Evolutionary conservation across 2,113 vertebrate genomes (phyloP).

Genomic region (Cyprinus carpio): DNA sequence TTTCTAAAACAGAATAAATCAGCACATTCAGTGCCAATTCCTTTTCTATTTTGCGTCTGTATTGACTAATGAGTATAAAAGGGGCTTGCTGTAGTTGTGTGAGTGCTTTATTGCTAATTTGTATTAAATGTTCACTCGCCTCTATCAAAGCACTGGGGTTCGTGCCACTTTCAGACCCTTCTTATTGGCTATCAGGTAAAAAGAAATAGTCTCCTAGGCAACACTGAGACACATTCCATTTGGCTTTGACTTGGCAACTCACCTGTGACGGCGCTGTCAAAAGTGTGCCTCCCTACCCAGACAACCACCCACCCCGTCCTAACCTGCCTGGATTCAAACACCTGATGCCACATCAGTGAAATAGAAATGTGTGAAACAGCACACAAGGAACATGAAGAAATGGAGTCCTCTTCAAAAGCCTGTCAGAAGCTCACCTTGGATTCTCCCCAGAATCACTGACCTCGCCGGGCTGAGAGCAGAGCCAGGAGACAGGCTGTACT

Average conservation of each 20-base stretch:
- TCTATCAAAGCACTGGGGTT: constrained; percentile 14
- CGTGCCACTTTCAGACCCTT: neutral
- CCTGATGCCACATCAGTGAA: constrained; percentile 24
- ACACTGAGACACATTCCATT: constrained; percentile 51
- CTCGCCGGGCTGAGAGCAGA: constrained; percentile 74
- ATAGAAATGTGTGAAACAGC: constrained; percentile 16
- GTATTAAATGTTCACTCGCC: constrained; percentile 24
- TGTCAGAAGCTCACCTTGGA: constrained; percentile 73
- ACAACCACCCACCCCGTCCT: constrained; percentile 39
- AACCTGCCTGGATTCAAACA: constrained; percentile 34
- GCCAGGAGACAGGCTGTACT: constrained; percentile 80
- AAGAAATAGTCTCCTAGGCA: constrained; percentile 53
- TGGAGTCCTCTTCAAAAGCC: neutral
- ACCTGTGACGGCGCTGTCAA: constrained; percentile 47
- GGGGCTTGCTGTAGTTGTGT: neutral
- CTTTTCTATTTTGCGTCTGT: neutral
- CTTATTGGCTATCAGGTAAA: constrained; percentile 41
- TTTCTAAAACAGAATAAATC: constrained; percentile 41
- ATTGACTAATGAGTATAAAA: constrained; percentile 12
- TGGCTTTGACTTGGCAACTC: constrained; percentile 53
- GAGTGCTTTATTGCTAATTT: constrained; percentile 33
- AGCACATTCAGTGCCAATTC: constrained; percentile 20
- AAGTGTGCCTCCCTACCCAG: constrained; percentile 18
- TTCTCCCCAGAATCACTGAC: constrained; percentile 81
- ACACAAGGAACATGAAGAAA: constrained; percentile 22